Percentiles rank a stretch among this genome's conserved stretches.
phyloP scores from a whole-genome alignment of 2,888 invertebrate genomes.

The Monochamus alternatus region DNA sequence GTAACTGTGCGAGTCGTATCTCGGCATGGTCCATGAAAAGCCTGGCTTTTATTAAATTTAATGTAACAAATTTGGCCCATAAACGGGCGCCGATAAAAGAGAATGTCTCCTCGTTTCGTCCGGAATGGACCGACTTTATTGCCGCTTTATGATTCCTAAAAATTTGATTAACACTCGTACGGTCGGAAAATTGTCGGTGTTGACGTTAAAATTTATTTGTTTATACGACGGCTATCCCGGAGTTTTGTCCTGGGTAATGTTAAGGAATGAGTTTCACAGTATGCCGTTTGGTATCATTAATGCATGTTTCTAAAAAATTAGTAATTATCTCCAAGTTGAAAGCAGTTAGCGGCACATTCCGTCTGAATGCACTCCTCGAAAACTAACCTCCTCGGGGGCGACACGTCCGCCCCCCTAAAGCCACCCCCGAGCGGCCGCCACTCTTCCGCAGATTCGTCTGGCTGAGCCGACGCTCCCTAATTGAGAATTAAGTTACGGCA shows the following conservation, averaged over 20 bases:
- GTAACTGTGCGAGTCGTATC: neutral
- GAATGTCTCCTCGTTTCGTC: constrained; percentile 37
- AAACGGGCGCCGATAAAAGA: constrained; percentile 45
- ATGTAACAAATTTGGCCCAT: constrained; percentile 41
- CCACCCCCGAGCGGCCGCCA: constrained; percentile 48
- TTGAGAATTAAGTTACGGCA: constrained; percentile 61
- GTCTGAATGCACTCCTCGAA: constrained; percentile 54
- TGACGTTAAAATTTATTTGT: constrained; percentile 32
- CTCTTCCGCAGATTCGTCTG: constrained; percentile 51
- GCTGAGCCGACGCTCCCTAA: constrained; percentile 53
- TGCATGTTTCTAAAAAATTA: no score
- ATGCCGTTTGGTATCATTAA: no score
- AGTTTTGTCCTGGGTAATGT: neutral
- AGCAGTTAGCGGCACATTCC: neutral
- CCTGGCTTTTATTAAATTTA: constrained; percentile 39
- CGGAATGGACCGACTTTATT: constrained; percentile 31
- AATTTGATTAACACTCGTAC: constrained; percentile 47
- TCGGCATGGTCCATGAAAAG: constrained; percentile 18
- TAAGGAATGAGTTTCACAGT: no score
- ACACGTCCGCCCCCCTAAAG: constrained; percentile 60
- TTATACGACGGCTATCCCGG: neutral
- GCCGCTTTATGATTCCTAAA: constrained; percentile 45
- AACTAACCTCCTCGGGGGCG: constrained; percentile 57
- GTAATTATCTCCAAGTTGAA: constrained; percentile 5
- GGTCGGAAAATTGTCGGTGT: constrained; percentile 15